Base-by-base conservation (phyloP, 2,797 vertebrate genomes). In the Limnodromus scolopaceus region DNA sequence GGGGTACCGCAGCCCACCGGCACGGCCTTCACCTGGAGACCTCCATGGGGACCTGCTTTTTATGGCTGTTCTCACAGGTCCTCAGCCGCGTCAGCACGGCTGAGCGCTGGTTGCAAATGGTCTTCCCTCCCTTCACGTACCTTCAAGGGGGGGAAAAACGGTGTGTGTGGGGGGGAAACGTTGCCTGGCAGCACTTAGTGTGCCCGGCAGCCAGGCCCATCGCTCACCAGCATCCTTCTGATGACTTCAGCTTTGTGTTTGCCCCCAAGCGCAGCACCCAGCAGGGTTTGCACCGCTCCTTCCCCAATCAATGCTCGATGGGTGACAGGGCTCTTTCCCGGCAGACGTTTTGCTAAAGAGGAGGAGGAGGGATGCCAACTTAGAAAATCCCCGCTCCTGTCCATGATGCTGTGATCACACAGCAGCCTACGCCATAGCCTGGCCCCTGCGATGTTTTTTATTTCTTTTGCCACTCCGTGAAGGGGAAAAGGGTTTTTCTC, bases 1-100 rank as follows among this genome's bases (percentile, higher is more conserved):
- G 0, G 65, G 11, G 51, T 23, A 32, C 55, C 0, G 0, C 48
- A 45, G 34, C 19, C 41, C 51, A 6, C 64, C 1, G 16, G 51
- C 55, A 13, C 22, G 0, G 1, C 5, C n/a, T 45, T 45, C 63
- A 38, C 64, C 36, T 48, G 24, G 2, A 13, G 45, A 46, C 20
- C 45, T 30, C 23, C 5, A 23, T 0, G 3, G 11, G 45, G 32
- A 66, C 16, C 6, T 0, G 5, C 9, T 38, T 55, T n/a, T 36
- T 10, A n/a, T 5, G 10, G 49, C 32, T 74, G 0, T 34, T 30
- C 27, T 36, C 63, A 16, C 10, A n/a, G 48, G 23, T 68, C 61
- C 49, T 55, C 71, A 18, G 1, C 22, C 6, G 34, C 11, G 1
- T 24, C 38, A 25, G 57, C 10, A 8, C 16, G 3, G 7, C 24